Evolutionary conservation across 2,797 vertebrate genomes (phyloP), one percentile per base, ranked within the genome.

Genomic region (Rhinophrynus dorsalis): DNA sequence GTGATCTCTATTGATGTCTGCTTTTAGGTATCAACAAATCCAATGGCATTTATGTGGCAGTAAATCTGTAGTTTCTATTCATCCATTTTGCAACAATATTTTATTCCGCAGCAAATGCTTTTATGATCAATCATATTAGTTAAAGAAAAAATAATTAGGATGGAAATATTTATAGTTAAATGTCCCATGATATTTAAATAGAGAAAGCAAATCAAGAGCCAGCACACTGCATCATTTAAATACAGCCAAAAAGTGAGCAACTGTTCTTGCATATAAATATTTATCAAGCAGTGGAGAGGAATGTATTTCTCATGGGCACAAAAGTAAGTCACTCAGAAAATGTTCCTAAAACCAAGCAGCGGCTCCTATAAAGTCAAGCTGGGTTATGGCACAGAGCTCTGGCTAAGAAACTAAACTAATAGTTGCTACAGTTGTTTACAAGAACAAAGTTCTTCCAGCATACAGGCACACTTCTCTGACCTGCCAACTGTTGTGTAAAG

Each of bases 231-330:
- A 83, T 82, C 81, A 81, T 61, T 58, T 77, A 74, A 81, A 81
- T 74, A 45, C 75, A 75, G 80, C 77, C 82, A 84, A 76, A 82
- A 77, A 76, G 67, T 55, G 79, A 79, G 77, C 74, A 73, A 76
- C 75, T 74, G 64, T 77, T 83, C 72, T 78, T 24, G n/a, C 48
- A 74, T 79, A 83, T 86, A 83, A 83, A 84, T 85, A 86, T 88
- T 85, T 81, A 83, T 82, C 77, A 81, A 59, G 67, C 60, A 74
- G 59, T 50, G 57, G 50, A 79, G 80, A 63, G 74, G 57, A 81
- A 86, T 78, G 58, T 80, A 74, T 77, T 75, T 75, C 67, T 81
- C 45, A 59, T 81, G 65, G n/a, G 21, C 45, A 78, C 76, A 75
- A 37, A 78, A 79, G 67, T 76, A 81, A 80, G 70, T 75, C 77